phyloP scores from a whole-genome alignment of 2,797 vertebrate genomes.

The Anguilla obscura region DNA sequence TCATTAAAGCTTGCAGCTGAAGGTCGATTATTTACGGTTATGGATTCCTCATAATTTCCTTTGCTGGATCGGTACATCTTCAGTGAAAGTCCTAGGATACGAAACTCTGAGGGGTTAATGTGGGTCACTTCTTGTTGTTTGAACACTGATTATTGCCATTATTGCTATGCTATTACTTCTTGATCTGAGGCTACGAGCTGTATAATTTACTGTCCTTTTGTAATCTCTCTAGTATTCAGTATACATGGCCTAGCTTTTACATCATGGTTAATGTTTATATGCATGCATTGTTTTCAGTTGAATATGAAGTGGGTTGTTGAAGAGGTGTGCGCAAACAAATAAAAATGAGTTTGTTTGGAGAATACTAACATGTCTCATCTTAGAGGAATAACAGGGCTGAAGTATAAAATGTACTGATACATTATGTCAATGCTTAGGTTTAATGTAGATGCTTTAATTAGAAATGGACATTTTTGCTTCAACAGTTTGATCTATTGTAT shows the following conservation, averaged over 20 bases:
- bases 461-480: background rate
- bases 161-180: background rate
- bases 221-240: background rate
- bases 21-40: slow-evolving; percentile 24
- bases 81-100: background rate
- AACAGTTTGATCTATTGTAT: background rate
- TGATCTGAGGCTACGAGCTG: background rate
- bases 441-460: background rate
- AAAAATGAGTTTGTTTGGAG: background rate
- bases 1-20: slow-evolving; percentile 7
- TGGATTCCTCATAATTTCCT: slow-evolving; percentile 11
- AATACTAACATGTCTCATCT: background rate
- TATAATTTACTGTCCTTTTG: background rate
- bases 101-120: background rate
- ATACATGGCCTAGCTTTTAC: background rate
- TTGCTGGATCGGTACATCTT: background rate
- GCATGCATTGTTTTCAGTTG: background rate
- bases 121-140: slow-evolving; percentile 1
- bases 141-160: background rate
- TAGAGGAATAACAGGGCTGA: background rate
- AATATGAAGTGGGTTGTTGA: background rate
- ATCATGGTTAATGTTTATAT: background rate
- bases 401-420: background rate
- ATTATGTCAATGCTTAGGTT: background rate
- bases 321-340: background rate